These are phyloP conservation scores for Mus spretus DNA, from an alignment of 2,797 vertebrate species.

Conservation along the genomic window DNA sequence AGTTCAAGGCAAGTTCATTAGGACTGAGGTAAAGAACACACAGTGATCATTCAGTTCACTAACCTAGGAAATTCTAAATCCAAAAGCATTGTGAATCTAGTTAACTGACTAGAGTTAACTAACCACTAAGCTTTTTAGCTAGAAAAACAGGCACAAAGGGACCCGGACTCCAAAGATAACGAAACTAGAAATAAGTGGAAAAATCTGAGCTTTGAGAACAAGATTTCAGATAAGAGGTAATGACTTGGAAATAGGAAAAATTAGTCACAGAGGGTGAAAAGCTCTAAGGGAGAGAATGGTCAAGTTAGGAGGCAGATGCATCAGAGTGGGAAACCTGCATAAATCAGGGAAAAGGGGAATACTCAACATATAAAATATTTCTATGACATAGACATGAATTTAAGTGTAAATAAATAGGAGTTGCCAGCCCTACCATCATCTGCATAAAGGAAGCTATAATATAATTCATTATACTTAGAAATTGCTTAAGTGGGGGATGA, in stretches of 20 bases:
- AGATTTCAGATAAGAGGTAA: background rate
- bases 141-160: slow-evolving; percentile 30
- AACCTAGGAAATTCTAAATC: slow-evolving; percentile 25
- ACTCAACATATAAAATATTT: background rate
- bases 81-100: background rate
- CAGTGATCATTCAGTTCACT: slow-evolving; percentile 62
- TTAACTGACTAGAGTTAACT: slow-evolving; percentile 36
- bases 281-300: background rate
- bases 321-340: background rate
- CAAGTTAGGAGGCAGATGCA: background rate
- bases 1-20: slow-evolving; percentile 77
- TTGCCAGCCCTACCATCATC: background rate
- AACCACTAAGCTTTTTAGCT: slow-evolving; percentile 19
- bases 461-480: background rate
- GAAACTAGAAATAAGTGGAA: slow-evolving; percentile 51
- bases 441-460: background rate
- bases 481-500: background rate
- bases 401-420: background rate
- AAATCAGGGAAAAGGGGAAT: background rate
- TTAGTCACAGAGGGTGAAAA: background rate
- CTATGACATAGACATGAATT: background rate
- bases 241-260: background rate
- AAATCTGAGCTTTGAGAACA: slow-evolving; percentile 8
- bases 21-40: slow-evolving; percentile 79
- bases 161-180: slow-evolving; percentile 22